phyloP scores from a whole-genome alignment of 1,140 invertebrate species.

The Sipha flava region DNA sequence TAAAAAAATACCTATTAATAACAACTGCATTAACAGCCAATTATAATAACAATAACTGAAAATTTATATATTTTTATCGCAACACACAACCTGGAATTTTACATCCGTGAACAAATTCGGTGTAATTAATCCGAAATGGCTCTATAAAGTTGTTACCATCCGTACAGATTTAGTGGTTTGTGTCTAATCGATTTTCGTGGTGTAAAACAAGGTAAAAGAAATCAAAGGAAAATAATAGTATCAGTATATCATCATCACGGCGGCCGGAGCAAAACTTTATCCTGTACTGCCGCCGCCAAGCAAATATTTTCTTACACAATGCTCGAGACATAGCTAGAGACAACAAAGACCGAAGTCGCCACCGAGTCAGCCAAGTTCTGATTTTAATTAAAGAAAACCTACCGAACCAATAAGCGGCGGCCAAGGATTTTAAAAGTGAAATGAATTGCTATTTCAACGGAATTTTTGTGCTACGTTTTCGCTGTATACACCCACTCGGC shows the following conservation, averaged over 20 bases:
- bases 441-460: conserved; percentile 13
- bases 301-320: background rate
- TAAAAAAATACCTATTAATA: no score
- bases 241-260: no score
- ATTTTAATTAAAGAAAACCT: conserved; percentile 26
- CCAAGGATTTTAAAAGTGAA: conserved; percentile 1
- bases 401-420: conserved; percentile 4
- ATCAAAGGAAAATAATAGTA: background rate
- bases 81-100: no score
- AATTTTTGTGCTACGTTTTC: background rate
- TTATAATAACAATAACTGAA: no score
- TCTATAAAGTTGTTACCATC: no score
- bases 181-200: background rate
- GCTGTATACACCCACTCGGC: no score
- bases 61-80: no score
- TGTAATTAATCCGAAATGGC: no score
- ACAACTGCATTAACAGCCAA: no score
- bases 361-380: background rate
- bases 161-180: no score
- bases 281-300: background rate
- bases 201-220: no score
- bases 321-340: background rate
- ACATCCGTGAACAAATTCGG: no score
- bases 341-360: background rate
- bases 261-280: background rate